These are phyloP conservation scores for Podarcis cretensis DNA, from an alignment of 2,113 vertebrate genomes.

Conservation along the genomic window DNA sequence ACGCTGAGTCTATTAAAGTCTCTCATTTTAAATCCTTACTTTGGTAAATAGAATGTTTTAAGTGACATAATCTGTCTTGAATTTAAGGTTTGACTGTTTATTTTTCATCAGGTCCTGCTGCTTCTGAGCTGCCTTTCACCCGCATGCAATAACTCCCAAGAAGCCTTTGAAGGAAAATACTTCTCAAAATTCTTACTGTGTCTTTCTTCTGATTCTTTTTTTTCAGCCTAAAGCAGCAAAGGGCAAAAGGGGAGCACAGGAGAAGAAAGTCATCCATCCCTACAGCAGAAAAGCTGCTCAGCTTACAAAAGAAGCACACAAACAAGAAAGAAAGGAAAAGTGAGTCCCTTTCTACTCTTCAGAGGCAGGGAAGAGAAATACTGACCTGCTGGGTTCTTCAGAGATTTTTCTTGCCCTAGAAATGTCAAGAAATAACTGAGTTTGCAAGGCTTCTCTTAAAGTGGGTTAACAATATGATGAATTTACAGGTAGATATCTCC, in stretches of 20 bases:
- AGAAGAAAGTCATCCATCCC: constrained; percentile 89
- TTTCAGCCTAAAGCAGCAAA: constrained; percentile 89
- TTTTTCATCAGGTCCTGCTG: accelerated
- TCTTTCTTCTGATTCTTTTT: constrained; percentile 35
- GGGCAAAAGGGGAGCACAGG: constrained; percentile 76
- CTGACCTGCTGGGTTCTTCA: background rate
- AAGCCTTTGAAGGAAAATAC: background rate
- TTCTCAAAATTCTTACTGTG: background rate
- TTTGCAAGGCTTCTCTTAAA: background rate
- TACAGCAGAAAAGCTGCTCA: constrained; percentile 95
- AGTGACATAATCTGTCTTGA: background rate
- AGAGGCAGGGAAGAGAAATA: background rate
- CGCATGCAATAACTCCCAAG: background rate
- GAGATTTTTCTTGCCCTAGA: background rate
- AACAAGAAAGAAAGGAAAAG: constrained; percentile 88
- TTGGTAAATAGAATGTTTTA: background rate
- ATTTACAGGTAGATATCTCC: background rate
- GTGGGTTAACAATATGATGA: background rate
- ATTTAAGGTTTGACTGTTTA: background rate
- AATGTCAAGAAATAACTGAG: background rate
- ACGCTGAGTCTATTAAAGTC: background rate
- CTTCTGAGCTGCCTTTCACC: background rate
- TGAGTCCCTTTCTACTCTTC: constrained; percentile 58
- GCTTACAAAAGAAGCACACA: constrained; percentile 83
- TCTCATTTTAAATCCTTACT: background rate